These are phyloP conservation scores for Heliconius ethilla DNA, from an alignment of 2,888 invertebrate species.

Conservation along the genomic window DNA sequence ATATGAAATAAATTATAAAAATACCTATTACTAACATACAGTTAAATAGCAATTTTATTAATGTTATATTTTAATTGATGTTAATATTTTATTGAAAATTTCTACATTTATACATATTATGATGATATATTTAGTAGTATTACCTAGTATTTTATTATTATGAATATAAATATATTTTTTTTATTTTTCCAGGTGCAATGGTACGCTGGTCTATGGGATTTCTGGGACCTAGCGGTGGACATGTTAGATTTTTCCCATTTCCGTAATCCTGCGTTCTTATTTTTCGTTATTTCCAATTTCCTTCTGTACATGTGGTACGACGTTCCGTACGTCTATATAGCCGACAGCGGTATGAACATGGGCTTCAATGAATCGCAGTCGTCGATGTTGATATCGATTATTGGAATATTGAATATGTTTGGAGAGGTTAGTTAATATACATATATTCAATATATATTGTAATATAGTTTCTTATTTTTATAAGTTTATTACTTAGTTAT, in stretches of 20 bases:
- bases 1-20: background rate
- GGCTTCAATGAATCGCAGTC: conserved; percentile 88
- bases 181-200: conserved; percentile 79
- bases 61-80: too few relatives aligned
- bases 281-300: conserved; percentile 94
- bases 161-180: background rate
- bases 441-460: too few relatives aligned
- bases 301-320: conserved; percentile 96
- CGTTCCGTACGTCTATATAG: conserved; percentile 95
- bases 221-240: conserved; percentile 88
- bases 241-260: conserved; percentile 92
- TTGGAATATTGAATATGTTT: conserved; percentile 93
- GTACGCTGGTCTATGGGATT: conserved; percentile 88
- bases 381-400: conserved; percentile 91
- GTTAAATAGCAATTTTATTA: too few relatives aligned
- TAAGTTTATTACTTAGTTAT: too few relatives aligned
- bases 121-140: too few relatives aligned
- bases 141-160: too few relatives aligned
- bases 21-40: background rate
- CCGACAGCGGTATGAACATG: conserved; percentile 88
- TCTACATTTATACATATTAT: too few relatives aligned
- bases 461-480: too few relatives aligned
- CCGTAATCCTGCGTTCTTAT: conserved; percentile 86
- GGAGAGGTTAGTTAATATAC: conserved; percentile 86
- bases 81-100: too few relatives aligned